A percentile compares a stretch with the other conserved stretches of the same genome.
Evolutionary conservation across 2,888 invertebrate species (phyloP).

Genomic region (Stratiomys singularior): DNA sequence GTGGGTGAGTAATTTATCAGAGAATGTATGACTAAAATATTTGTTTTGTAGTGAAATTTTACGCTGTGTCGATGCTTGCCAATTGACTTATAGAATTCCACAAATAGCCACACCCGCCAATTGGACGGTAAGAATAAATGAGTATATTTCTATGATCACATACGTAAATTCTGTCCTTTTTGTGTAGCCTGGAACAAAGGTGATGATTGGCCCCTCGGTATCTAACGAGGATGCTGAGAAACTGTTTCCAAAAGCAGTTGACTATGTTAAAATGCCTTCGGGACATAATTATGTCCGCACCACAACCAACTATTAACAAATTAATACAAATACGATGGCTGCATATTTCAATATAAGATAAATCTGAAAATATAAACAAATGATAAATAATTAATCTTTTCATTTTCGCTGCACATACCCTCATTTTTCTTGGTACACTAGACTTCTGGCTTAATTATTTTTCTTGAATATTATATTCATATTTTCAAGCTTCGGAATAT

Average conservation of each 20-base stretch:
- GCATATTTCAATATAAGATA: too few species aligned
- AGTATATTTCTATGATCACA: too few species aligned
- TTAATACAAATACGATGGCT: too few species aligned
- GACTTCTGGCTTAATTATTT: too few species aligned
- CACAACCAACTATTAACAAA: slow-evolving; percentile 23
- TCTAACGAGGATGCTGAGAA: slow-evolving; percentile 73
- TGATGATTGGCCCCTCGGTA: slow-evolving; percentile 82
- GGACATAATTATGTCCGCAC: slow-evolving; percentile 77
- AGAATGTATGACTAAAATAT: too few species aligned
- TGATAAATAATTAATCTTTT: too few species aligned
- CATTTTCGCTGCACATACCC: too few species aligned
- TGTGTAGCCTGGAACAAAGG: slow-evolving; percentile 74
- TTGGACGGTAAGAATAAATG: slow-evolving; percentile 73
- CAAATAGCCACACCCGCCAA: slow-evolving; percentile 87
- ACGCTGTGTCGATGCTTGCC: slow-evolving; percentile 83
- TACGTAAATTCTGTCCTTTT: slow-evolving; percentile 47
- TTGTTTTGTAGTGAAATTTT: slow-evolving; percentile 89
- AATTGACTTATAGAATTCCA: slow-evolving; percentile 76
- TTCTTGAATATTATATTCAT: too few species aligned
- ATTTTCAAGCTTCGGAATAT: too few species aligned
- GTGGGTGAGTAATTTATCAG: slow-evolving; percentile 58
- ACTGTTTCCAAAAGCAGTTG: slow-evolving; percentile 75
- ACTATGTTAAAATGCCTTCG: slow-evolving; percentile 78
- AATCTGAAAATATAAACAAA: too few species aligned
- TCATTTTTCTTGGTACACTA: too few species aligned